Evolutionary conservation across 53 echinoderm and acorn worm genomes (phyloP), one percentile per base, ranked within the genome.

Genomic region (Mesocentrotus franciscanus): DNA sequence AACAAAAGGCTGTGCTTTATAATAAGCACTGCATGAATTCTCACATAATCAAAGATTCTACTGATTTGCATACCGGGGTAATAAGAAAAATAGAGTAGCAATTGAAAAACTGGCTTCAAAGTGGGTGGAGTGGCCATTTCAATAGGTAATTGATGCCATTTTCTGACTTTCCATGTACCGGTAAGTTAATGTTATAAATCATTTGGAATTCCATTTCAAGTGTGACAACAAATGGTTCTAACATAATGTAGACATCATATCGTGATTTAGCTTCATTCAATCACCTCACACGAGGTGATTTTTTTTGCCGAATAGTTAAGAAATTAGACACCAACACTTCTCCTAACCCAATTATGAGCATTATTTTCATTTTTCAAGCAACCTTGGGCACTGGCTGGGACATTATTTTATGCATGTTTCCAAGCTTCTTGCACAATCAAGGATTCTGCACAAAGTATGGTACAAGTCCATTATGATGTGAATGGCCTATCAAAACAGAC

Each of bases 61-160:
- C 20, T 58, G 27, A 58, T 91, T 91, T 90, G 61, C 90, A 90
- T 30, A n/a, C n/a, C n/a, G n/a, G n/a, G n/a, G n/a, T n/a, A 85
- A 85, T 49, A 13, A 6, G 26, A 9, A 55, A 55, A 24, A 49
- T 2, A 29, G 32, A 20, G 4, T 56, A 18, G 64, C 11, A 20
- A 35, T 81, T 5, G 29, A 42, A 20, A 36, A 81, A 42, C 17
- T 15, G 81, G 18, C 81, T 81, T 39, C 36, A 14, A 76, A 76
- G 33, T 36, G 81, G 81, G 42, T 20, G 42, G 18, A 81, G 81
- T 27, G 84, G 84, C 14, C 87, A 87, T 87, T 87, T 58, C 58
- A n/a, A 87, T 22, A 1, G 81, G 8, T 79, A 15, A 79, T 36
- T 72, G 72, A 72, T 29, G 27, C 27, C 68, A 18, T 68, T 68